phyloP scores from a whole-genome alignment of 1,140 invertebrate genomes.

The Meteorus sp. region DNA sequence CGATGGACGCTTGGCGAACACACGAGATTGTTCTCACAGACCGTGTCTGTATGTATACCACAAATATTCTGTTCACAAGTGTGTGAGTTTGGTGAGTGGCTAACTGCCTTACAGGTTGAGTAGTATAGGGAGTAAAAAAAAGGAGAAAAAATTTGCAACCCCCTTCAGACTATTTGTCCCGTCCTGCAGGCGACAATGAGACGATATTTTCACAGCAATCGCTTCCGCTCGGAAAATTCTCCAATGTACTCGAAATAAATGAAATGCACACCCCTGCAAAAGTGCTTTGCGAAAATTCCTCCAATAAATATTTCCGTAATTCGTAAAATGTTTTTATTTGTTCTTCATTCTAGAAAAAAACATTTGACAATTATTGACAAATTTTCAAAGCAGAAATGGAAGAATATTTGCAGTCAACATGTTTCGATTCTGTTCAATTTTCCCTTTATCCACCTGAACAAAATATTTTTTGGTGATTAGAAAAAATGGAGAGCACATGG shows the following conservation, averaged over 20 bases:
- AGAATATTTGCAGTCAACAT: too few species aligned
- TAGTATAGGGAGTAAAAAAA: too few species aligned
- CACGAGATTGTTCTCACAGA: background rate
- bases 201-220: conserved; percentile 12
- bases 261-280: background rate
- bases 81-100: background rate
- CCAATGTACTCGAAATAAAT: background rate
- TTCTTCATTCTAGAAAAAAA: too few species aligned
- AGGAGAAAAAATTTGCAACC: conserved; percentile 27
- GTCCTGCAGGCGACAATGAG: conserved; percentile 7
- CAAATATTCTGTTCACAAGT: background rate
- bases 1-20: background rate
- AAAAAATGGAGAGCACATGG: too few species aligned
- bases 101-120: conserved; percentile 35
- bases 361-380: too few species aligned
- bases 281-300: too few species aligned
- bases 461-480: too few species aligned
- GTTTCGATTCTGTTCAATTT: too few species aligned
- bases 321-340: too few species aligned
- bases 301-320: too few species aligned
- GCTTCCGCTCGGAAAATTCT: conserved; percentile 8
- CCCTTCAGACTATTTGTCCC: background rate
- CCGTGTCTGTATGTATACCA: conserved; percentile 25
- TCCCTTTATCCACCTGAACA: too few species aligned
- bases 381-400: too few species aligned